These are phyloP conservation scores for Helostoma temminkii DNA, from an alignment of 2,797 vertebrate species.

Conservation along the genomic window DNA sequence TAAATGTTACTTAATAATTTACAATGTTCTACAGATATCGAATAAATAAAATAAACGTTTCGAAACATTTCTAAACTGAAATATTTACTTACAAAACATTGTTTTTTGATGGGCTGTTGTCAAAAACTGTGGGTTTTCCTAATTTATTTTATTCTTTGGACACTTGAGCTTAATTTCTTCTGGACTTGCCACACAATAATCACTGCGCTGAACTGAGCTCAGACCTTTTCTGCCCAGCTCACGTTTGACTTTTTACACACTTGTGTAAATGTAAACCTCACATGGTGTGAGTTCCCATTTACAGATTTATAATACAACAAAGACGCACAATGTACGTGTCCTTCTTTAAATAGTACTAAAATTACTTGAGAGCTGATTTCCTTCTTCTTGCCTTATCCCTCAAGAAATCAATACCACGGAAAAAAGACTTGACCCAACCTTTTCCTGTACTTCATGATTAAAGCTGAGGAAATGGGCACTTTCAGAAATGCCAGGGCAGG, in stretches of 20 bases:
- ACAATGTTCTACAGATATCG: conserved; percentile 1
- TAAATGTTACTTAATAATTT: conserved; percentile 5
- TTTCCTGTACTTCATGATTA: conserved; percentile 71
- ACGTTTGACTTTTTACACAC: too few species aligned
- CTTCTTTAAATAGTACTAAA: background rate
- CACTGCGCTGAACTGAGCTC: too few species aligned
- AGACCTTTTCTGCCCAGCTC: too few species aligned
- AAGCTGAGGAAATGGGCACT: conserved; percentile 70
- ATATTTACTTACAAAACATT: background rate
- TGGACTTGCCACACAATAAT: too few species aligned
- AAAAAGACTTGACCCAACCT: conserved; percentile 43
- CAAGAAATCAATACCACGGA: conserved; percentile 35
- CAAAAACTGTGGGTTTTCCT: too few species aligned
- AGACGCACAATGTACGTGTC: background rate
- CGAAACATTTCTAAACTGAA: background rate
- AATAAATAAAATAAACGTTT: conserved; percentile 9
- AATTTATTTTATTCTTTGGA: too few species aligned
- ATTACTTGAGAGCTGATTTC: too few species aligned
- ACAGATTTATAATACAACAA: too few species aligned
- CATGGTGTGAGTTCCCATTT: too few species aligned
- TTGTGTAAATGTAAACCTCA: too few species aligned
- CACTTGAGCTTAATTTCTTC: too few species aligned
- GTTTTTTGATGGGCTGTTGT: background rate
- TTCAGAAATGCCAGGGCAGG: conserved; percentile 43
- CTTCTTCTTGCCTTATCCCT: conserved; percentile 31